Evolutionary conservation across 92 coral and sea anemone genomes (phyloP).

Genomic region (Heliopora coerulea): DNA sequence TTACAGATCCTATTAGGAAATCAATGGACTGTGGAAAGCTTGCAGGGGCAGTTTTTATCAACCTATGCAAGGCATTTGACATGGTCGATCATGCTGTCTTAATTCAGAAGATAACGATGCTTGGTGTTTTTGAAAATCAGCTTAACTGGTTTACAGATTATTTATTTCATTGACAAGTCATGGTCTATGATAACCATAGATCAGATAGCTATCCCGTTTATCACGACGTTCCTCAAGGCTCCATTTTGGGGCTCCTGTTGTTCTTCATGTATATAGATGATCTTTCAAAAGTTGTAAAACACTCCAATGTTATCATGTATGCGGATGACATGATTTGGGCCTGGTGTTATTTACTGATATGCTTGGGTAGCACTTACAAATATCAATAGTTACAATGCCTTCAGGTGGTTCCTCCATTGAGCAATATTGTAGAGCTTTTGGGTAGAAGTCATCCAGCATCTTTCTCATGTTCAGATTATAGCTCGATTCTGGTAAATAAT

Average conservation of each 20-base stretch:
- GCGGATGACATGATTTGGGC: too few relatives aligned
- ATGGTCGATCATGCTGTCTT: not conserved
- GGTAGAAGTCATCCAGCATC: too few relatives aligned
- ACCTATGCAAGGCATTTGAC: conserved; percentile 7
- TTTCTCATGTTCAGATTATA: too few relatives aligned
- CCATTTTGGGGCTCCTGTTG: conserved; percentile 7
- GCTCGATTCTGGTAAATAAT: too few relatives aligned
- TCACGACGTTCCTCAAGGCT: conserved; percentile 14
- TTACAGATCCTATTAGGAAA: conserved; percentile 9
- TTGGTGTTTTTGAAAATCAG: not conserved
- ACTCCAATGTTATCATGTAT: conserved; percentile 38
- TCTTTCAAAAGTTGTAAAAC: not conserved
- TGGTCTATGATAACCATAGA: conserved; percentile 2
- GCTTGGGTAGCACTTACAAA: not conserved
- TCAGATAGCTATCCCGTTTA: not conserved
- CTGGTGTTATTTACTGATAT: not conserved
- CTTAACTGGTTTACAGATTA: conserved; percentile 10
- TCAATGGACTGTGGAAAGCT: conserved; percentile 22
- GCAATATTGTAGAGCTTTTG: too few relatives aligned
- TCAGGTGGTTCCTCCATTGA: not conserved
- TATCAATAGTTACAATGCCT: not conserved
- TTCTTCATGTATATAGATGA: conserved; percentile 8
- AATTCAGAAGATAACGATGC: not conserved
- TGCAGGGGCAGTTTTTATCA: conserved; percentile 14
- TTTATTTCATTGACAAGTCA: not conserved